A percentile compares a stretch with the other conserved stretches of the same genome.
These are phyloP conservation scores for Machimus rusticus DNA, from an alignment of 2,888 invertebrate genomes.

Conservation along the genomic window DNA sequence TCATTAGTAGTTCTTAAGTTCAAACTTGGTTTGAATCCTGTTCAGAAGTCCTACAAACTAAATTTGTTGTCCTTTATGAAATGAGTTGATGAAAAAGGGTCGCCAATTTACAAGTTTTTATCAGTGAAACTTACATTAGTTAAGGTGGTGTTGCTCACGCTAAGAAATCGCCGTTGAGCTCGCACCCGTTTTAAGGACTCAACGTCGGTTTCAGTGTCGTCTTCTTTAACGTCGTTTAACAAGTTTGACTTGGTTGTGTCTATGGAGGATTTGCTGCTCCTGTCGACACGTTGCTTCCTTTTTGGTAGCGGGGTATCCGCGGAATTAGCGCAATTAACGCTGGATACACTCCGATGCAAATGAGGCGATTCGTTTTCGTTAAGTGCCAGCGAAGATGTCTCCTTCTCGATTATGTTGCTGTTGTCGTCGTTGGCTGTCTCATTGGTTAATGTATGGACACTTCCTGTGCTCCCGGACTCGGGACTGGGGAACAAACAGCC, in stretches of 20 bases:
- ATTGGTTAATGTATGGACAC: slow-evolving; percentile 49
- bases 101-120: not conserved
- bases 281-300: slow-evolving; percentile 21
- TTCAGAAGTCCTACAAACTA: not conserved
- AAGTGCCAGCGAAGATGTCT: not conserved
- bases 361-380: slow-evolving; percentile 30
- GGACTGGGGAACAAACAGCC: slow-evolving; percentile 32
- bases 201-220: slow-evolving; percentile 57
- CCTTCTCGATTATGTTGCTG: slow-evolving; percentile 38
- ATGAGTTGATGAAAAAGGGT: not conserved
- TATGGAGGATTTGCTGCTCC: not conserved
- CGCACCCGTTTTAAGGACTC: slow-evolving; percentile 65
- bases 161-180: slow-evolving; percentile 62
- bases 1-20: not conserved
- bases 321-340: slow-evolving; percentile 23
- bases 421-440: slow-evolving; percentile 45
- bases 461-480: slow-evolving; percentile 43
- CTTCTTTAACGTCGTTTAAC: slow-evolving; percentile 18
- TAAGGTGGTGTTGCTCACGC: slow-evolving; percentile 67
- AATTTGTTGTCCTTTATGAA: not conserved
- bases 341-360: slow-evolving; percentile 36
- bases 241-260: not conserved
- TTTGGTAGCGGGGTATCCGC: slow-evolving; percentile 12
- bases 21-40: not conserved
- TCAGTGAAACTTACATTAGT: slow-evolving; percentile 68